These are phyloP conservation scores for Calvadosia cruxmelitensis DNA, from an alignment of 30 jellyfish, hydroid and myxozoan species.

Conservation along the genomic window DNA sequence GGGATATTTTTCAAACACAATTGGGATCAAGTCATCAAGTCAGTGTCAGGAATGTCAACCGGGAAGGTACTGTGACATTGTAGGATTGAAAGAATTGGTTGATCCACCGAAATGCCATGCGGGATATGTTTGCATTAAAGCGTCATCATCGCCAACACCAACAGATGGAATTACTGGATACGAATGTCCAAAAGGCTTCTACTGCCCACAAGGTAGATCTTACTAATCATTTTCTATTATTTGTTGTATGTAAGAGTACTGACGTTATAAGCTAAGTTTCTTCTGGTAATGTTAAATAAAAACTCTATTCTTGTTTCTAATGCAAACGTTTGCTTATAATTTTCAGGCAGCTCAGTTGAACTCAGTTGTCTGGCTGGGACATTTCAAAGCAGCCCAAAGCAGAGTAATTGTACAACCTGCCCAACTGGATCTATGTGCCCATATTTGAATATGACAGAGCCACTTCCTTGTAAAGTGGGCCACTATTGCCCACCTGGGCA, in stretches of 20 bases:
- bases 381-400: slow-evolving; percentile 65
- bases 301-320: neutral
- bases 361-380: slow-evolving; percentile 78
- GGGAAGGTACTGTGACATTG: slow-evolving; percentile 74
- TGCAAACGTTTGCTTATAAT: neutral
- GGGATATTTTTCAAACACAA: slow-evolving; percentile 66
- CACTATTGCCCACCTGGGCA: slow-evolving; percentile 86
- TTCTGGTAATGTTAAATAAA: neutral
- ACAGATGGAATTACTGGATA: slow-evolving; percentile 70
- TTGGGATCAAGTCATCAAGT: slow-evolving; percentile 36
- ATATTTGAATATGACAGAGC: slow-evolving; percentile 55
- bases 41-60: slow-evolving; percentile 92
- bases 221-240: no score
- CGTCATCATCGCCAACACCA: slow-evolving; percentile 75
- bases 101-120: slow-evolving; percentile 87
- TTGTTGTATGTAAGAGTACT: no score
- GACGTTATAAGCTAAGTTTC: no score
- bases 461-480: slow-evolving; percentile 54
- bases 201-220: slow-evolving; percentile 76
- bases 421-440: slow-evolving; percentile 70
- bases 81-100: slow-evolving; percentile 44
- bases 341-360: slow-evolving; percentile 61
- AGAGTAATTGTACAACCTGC: slow-evolving; percentile 63
- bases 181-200: slow-evolving; percentile 73
- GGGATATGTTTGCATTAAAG: slow-evolving; percentile 80